A percentile compares a stretch with the other conserved stretches of the same genome.
Evolutionary conservation across 2,113 vertebrate genomes (phyloP).

Genomic region (Syngnathus scovelli): DNA sequence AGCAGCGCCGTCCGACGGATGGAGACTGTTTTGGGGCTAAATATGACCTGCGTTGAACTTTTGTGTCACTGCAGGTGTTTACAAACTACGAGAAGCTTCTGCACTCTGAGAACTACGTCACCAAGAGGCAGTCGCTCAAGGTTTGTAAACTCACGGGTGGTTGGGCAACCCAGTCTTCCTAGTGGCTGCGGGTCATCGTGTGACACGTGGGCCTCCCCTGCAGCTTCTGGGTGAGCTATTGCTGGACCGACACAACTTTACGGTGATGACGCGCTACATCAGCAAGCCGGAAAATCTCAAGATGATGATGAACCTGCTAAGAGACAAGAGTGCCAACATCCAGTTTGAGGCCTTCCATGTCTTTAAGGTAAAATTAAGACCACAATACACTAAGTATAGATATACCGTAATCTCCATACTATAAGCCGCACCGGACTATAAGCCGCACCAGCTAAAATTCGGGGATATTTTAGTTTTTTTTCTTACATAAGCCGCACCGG

Average conservation of each 20-base stretch:
- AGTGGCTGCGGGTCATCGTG: neutral
- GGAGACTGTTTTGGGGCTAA: neutral
- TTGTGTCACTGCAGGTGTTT: slow-evolving; percentile 79
- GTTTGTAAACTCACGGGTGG: slow-evolving; percentile 55
- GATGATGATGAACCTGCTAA: slow-evolving; percentile 93
- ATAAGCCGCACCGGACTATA: no score
- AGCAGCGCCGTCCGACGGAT: no score
- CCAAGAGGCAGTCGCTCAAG: slow-evolving; percentile 97
- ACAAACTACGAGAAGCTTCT: slow-evolving; percentile 93
- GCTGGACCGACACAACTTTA: slow-evolving; percentile 90
- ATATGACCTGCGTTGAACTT: neutral
- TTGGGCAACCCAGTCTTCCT: neutral
- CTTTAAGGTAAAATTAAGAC: slow-evolving; percentile 79
- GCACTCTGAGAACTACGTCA: slow-evolving; percentile 95
- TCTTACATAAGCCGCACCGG: no score
- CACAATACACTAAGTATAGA: neutral
- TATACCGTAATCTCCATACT: no score
- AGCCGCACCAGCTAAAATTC: no score
- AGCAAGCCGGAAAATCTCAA: slow-evolving; percentile 96
- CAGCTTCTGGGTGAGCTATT: slow-evolving; percentile 91
- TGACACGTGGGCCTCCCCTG: neutral
- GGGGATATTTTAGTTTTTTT: no score
- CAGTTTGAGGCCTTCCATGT: slow-evolving; percentile 98
- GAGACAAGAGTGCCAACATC: slow-evolving; percentile 94
- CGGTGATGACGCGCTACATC: slow-evolving; percentile 93